Evolutionary conservation across 1,140 invertebrate species (phyloP).

Genomic region (Hyles vespertilio): DNA sequence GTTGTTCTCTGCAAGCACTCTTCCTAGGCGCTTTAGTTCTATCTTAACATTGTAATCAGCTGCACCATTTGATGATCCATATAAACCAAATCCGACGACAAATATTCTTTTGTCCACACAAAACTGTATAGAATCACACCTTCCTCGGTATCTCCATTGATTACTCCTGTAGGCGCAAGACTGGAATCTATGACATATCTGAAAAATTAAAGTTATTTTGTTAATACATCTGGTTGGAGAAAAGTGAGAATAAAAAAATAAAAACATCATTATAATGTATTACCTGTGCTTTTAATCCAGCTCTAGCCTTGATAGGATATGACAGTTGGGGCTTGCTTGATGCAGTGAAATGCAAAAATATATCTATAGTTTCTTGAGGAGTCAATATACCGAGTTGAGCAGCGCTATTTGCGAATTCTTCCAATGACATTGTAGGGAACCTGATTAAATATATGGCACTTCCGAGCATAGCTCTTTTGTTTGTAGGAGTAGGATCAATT

Average conservation of each 20-base stretch:
- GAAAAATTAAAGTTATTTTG: slow-evolving; percentile 37
- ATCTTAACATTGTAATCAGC: slow-evolving; percentile 94
- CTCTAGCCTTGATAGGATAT: slow-evolving; percentile 87
- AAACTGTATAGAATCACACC: slow-evolving; percentile 95
- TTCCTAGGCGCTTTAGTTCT: slow-evolving; percentile 89
- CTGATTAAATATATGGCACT: slow-evolving; percentile 89
- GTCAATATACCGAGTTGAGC: slow-evolving; percentile 92
- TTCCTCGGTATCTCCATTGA: slow-evolving; percentile 94
- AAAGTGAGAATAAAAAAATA: not conserved
- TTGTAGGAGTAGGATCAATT: slow-evolving; percentile 83
- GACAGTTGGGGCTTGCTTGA: slow-evolving; percentile 87
- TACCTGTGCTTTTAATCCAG: slow-evolving; percentile 92
- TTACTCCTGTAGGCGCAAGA: slow-evolving; percentile 97
- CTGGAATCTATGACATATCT: slow-evolving; percentile 95
- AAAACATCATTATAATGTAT: slow-evolving; percentile 13
- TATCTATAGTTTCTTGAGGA: slow-evolving; percentile 92
- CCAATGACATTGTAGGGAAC: slow-evolving; percentile 92
- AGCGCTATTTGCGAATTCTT: slow-evolving; percentile 94
- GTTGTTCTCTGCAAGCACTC: slow-evolving; percentile 91
- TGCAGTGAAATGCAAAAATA: slow-evolving; percentile 93
- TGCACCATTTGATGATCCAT: slow-evolving; percentile 93
- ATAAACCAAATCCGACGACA: slow-evolving; percentile 93
- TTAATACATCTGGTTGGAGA: slow-evolving; percentile 7
- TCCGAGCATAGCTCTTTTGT: slow-evolving; percentile 84
- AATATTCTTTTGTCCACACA: slow-evolving; percentile 94